phyloP scores from a whole-genome alignment of 1,140 invertebrate genomes.

The Leptopilina clavipes region DNA sequence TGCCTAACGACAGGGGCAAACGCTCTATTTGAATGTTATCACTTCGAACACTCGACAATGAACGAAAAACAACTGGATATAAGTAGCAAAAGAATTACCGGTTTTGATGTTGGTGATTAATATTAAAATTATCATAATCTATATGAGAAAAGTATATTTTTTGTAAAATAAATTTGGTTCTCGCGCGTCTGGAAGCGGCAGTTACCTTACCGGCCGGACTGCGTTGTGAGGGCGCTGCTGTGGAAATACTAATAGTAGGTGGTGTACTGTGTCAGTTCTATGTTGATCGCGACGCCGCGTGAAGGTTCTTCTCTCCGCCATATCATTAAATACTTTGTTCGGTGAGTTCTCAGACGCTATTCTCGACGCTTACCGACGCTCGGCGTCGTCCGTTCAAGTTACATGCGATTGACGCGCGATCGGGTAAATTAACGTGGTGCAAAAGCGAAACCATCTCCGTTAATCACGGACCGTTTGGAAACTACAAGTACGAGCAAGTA shows the following conservation, averaged over 20 bases:
- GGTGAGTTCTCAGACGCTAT: conserved; percentile 58
- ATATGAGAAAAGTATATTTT: no score
- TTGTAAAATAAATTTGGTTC: conserved; percentile 14
- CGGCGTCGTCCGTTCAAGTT: conserved; percentile 62
- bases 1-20: background rate
- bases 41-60: background rate
- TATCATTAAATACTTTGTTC: conserved; percentile 66
- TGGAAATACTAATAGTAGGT: conserved; percentile 54
- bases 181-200: conserved; percentile 47
- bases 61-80: no score
- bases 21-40: background rate
- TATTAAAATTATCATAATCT: no score
- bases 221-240: conserved; percentile 53
- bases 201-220: conserved; percentile 43
- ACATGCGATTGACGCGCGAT: conserved; percentile 45
- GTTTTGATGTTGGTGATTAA: no score
- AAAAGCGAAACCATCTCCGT: conserved; percentile 21
- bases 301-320: conserved; percentile 63
- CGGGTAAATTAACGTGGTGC: conserved; percentile 41
- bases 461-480: conserved; percentile 18
- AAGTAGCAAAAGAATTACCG: no score
- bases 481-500: background rate
- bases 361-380: conserved; percentile 71
- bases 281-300: conserved; percentile 53
- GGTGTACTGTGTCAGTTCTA: conserved; percentile 14